phyloP scores from a whole-genome alignment of 2,888 invertebrate species.

The Copidosoma aretas region DNA sequence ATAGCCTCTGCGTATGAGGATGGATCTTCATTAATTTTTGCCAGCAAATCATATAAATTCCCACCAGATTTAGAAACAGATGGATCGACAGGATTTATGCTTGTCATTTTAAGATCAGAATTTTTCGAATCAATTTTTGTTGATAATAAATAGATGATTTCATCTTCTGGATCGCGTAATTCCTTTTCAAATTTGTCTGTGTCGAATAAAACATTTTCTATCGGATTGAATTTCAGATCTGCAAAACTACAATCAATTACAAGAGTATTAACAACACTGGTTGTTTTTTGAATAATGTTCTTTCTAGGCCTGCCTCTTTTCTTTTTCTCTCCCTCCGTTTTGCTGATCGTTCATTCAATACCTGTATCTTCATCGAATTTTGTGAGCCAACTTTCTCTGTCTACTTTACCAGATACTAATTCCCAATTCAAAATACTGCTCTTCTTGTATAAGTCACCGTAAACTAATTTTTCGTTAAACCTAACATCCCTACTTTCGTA shows the following conservation, averaged over 20 bases:
- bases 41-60: no score
- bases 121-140: no score
- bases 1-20: no score
- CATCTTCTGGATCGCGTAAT: conserved; percentile 9
- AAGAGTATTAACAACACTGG: not conserved
- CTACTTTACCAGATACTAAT: not conserved
- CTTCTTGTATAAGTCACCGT: conserved; percentile 36
- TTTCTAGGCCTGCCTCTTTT: not conserved
- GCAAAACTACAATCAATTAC: conserved; percentile 6
- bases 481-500: conserved; percentile 23
- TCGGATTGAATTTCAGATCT: not conserved
- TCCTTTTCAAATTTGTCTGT: not conserved
- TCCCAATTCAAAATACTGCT: conserved; percentile 8
- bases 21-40: no score
- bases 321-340: conserved; percentile 7
- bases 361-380: conserved; percentile 1
- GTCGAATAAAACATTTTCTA: not conserved
- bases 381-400: not conserved
- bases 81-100: no score
- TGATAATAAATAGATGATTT: not conserved
- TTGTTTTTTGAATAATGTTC: not conserved
- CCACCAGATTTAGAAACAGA: no score
- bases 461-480: conserved; percentile 44
- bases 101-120: no score
- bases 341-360: not conserved